Conservation (phyloP, 2,888 invertebrate genomes). For the Taenaris catops region DNA sequence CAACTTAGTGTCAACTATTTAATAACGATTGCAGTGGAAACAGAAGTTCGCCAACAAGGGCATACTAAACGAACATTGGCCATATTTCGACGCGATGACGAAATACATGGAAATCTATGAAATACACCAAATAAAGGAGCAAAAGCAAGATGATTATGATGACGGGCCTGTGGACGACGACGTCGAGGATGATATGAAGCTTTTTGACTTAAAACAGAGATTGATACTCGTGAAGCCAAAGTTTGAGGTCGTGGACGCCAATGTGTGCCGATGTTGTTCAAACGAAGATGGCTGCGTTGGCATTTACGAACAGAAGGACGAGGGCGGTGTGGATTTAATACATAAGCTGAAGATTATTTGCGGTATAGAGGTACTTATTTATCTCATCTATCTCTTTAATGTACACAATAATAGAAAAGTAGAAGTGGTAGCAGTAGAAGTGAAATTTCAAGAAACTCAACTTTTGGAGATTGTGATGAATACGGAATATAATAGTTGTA, state of each 20-base stretch:
- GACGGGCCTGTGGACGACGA: constrained; percentile 39
- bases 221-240: constrained; percentile 45
- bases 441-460: too few species aligned
- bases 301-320: constrained; percentile 47
- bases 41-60: constrained; percentile 64
- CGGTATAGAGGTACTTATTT: constrained; percentile 52
- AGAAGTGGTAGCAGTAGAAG: too few species aligned
- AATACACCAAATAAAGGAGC: constrained; percentile 10
- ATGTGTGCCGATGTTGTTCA: constrained; percentile 52
- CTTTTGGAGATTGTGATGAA: too few species aligned
- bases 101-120: constrained; percentile 40
- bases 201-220: constrained; percentile 57
- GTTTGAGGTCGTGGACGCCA: constrained; percentile 34
- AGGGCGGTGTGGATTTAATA: constrained; percentile 47
- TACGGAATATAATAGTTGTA: too few species aligned
- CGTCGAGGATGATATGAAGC: constrained; percentile 61
- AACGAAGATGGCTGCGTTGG: constrained; percentile 46
- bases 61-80: constrained; percentile 63
- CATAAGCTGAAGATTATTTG: constrained; percentile 49
- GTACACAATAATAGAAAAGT: too few species aligned
- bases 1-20: too few species aligned
- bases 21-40: constrained; percentile 55
- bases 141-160: constrained; percentile 21
- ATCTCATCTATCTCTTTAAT: too few species aligned
- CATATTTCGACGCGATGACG: constrained; percentile 55